Evolutionary conservation across 2,797 vertebrate species (phyloP).

Genomic region (Florisuga fusca): DNA sequence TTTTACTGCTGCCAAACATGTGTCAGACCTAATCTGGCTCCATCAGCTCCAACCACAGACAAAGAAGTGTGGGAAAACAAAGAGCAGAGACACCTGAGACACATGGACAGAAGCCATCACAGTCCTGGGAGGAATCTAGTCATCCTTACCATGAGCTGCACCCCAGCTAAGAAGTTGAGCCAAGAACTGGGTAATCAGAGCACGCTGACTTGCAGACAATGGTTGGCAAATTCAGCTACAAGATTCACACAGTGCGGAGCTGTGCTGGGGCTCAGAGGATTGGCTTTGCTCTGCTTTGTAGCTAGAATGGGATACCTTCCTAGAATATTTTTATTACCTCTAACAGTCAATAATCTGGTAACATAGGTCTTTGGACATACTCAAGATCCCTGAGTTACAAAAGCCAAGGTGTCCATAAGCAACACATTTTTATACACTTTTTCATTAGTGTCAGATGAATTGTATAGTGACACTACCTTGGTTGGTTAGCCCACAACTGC

Average conservation of each 20-base stretch:
- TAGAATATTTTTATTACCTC: not conserved
- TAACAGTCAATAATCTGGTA: not conserved
- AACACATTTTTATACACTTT: not conserved
- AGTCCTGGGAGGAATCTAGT: not conserved
- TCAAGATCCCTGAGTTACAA: not conserved
- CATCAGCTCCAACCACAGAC: not conserved
- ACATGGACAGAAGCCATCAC: not conserved
- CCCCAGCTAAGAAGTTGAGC: not conserved
- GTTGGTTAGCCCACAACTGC: not conserved
- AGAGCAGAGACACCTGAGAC: not conserved
- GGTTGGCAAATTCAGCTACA: not conserved
- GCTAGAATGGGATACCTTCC: not conserved
- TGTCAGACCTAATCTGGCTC: not conserved
- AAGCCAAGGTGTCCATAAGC: not conserved
- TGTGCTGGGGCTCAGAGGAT: not conserved
- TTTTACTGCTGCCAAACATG: not conserved
- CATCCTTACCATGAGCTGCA: fast-evolving
- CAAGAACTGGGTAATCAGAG: not conserved
- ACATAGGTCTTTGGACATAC: not conserved
- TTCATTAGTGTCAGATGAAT: not conserved
- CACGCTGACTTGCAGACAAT: not conserved
- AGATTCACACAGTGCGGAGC: not conserved
- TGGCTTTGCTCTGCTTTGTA: not conserved
- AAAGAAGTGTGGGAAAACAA: not conserved
- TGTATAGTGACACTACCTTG: not conserved